Evolutionary conservation across 2,888 invertebrate genomes (phyloP).

Genomic region (Esperia sulphurella): DNA sequence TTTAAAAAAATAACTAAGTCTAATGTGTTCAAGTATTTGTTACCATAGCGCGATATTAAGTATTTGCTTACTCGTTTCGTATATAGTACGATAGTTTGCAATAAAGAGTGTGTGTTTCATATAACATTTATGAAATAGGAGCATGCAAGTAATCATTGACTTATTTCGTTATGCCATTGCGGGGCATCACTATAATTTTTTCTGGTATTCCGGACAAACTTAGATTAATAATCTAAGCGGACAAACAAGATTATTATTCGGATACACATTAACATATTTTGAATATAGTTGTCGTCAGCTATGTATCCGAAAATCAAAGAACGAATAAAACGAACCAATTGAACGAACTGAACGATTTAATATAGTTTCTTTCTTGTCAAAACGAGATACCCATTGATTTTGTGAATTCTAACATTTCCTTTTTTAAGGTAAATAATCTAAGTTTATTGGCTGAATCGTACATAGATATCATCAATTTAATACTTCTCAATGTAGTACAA

Average conservation of each 20-base stretch:
- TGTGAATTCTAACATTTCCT: constrained; percentile 12
- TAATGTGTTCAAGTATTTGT: no score
- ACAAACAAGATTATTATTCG: background rate
- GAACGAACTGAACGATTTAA: constrained; percentile 1
- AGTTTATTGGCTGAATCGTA: constrained; percentile 35
- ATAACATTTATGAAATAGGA: no score
- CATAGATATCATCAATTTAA: background rate
- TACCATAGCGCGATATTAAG: no score
- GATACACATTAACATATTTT: background rate
- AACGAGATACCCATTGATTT: constrained; percentile 13
- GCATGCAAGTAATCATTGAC: no score
- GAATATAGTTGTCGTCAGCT: background rate
- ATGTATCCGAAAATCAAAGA: background rate
- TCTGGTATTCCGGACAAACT: no score
- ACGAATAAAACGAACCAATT: background rate
- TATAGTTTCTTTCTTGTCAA: constrained; percentile 20
- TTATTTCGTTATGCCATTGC: no score
- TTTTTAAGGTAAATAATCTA: constrained; percentile 49
- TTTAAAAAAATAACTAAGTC: no score
- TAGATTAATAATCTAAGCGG: background rate
- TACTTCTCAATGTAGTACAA: background rate
- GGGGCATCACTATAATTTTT: no score
- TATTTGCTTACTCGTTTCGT: no score
- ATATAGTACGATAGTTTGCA: no score
- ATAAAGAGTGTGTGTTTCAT: no score